Conservation (phyloP, 2,113 vertebrate genomes). For the Typhlomys cinereus region DNA sequence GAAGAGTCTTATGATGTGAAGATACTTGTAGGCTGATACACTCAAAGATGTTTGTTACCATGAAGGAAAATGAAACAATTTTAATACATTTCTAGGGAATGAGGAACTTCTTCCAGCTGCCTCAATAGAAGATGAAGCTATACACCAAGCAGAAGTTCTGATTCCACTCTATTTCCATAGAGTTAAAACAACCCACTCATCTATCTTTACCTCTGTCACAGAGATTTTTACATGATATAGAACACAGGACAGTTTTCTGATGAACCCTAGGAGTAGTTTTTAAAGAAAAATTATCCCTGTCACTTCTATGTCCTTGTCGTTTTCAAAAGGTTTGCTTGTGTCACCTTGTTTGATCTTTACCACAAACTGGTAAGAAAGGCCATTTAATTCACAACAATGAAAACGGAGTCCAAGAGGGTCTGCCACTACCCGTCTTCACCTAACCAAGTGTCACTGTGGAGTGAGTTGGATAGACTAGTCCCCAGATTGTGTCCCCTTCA, state of each 20-base stretch:
- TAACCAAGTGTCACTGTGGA: not conserved
- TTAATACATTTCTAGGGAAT: not conserved
- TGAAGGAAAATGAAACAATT: slow-evolving; percentile 14
- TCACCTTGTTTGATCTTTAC: not conserved
- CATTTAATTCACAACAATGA: not conserved
- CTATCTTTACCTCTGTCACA: not conserved
- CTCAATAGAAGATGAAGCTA: slow-evolving; percentile 7
- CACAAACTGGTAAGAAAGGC: slow-evolving; percentile 17
- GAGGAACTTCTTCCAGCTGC: not conserved
- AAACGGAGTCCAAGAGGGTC: not conserved
- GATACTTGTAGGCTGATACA: not conserved
- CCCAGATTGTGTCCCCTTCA: not conserved
- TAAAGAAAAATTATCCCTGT: not conserved
- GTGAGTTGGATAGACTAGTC: not conserved
- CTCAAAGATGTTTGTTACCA: not conserved
- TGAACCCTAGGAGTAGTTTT: not conserved
- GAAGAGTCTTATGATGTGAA: not conserved
- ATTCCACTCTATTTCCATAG: not conserved
- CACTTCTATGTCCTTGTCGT: not conserved
- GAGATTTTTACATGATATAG: not conserved
- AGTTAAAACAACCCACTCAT: slow-evolving; percentile 6
- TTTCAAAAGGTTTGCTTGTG: not conserved
- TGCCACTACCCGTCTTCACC: not conserved
- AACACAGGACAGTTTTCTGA: not conserved
- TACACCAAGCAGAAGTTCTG: not conserved